Evolutionary conservation across 2,888 invertebrate species (phyloP), one percentile per base, ranked within the genome.

Genomic region (Achlya flavicornis): DNA sequence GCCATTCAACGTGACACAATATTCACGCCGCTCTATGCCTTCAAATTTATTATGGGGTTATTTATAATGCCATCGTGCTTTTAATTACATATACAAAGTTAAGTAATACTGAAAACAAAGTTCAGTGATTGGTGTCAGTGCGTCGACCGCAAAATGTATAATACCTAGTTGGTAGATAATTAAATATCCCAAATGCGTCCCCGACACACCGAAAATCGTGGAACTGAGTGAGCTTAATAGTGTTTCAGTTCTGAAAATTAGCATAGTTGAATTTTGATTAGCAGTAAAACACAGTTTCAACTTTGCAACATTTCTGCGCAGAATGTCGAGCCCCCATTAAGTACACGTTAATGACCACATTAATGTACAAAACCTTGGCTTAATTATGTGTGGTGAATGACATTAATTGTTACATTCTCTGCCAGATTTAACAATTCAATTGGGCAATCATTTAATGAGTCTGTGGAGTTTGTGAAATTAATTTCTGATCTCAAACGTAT

Each of bases 251-350:
- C 78, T 71, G 65, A 72, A 74, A 82, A 91, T 91, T 91, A 90
- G 82, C 91, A 91, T 91, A 90, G 85, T 88, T 88, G 90, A 91
- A 91, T 91, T 90, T 90, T 90, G 89, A 91, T 90, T 86, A 90
- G 88, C 87, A 83, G 82, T 89, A 85, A 87, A 89, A 88, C 84
- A 84, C 84, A 85, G 72, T 73, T 74, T 64, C 65, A 81, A 83
- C 77, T 85, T 84, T 79, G 82, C 75, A 75, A 80, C 76, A 71
- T 77, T 74, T 72, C 75, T 73, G 73, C 76, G 46, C n/a, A 4
- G 43, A 78, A 76, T 84, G 82, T 83, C 80, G 71, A 77, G 70
- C 73, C 70, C 68, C 80, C 81, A 86, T 91, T 90, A 87, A 85
- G 84, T 84, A 82, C 85, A 79, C 73, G 73, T 74, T 75, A 72